Evolutionary conservation across 2,797 vertebrate species (phyloP).

Genomic region (Alectoris magna): DNA sequence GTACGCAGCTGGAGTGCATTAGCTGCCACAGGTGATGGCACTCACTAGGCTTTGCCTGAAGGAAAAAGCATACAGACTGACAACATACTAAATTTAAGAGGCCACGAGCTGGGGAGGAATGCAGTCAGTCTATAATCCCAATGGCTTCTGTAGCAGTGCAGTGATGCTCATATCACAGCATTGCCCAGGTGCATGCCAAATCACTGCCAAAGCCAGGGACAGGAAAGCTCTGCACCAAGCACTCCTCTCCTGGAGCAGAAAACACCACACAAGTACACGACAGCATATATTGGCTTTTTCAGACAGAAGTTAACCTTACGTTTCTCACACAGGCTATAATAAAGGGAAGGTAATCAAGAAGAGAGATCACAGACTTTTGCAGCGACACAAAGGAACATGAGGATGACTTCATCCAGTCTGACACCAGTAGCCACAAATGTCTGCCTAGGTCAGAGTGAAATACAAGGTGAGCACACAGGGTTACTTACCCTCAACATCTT

Average conservation of each 20-base stretch:
- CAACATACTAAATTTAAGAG: background rate
- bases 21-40: background rate
- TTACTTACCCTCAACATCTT: background rate
- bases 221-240: background rate
- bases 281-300: background rate
- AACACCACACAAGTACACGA: background rate
- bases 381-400: background rate
- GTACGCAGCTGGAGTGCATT: fast-evolving
- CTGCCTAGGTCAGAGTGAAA: background rate
- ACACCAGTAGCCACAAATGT: background rate
- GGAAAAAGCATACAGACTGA: background rate
- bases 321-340: background rate
- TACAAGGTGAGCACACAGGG: background rate
- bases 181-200: background rate
- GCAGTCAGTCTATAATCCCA: fast-evolving
- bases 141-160: background rate
- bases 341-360: background rate
- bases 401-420: background rate
- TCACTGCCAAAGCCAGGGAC: background rate
- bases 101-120: background rate
- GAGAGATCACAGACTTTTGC: background rate
- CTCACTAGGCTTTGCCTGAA: background rate
- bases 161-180: background rate
- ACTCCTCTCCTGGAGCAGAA: background rate
- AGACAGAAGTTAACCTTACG: background rate